These are phyloP conservation scores for Aphis craccivora DNA, from an alignment of 1,140 invertebrate genomes.

Conservation along the genomic window DNA sequence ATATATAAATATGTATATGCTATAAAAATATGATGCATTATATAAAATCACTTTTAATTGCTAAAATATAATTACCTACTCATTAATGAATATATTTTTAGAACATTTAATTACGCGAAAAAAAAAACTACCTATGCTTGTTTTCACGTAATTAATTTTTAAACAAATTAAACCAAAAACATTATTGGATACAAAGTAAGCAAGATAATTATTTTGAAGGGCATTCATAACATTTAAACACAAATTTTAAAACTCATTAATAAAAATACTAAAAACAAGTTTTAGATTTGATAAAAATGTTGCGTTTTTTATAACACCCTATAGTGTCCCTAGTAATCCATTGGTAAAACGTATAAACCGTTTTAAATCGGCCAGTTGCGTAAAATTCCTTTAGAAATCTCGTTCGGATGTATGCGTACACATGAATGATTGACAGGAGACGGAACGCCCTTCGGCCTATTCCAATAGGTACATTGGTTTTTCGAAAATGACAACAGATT, in stretches of 20 bases:
- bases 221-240: background rate
- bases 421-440: background rate
- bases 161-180: slow-evolving; percentile 11
- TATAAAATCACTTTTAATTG: slow-evolving; percentile 4
- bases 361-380: background rate
- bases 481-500: background rate
- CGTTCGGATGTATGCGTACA: background rate
- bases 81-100: background rate
- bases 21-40: background rate
- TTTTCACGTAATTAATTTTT: slow-evolving; percentile 8
- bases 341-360: background rate
- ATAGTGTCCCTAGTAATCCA: background rate
- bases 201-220: background rate
- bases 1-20: background rate
- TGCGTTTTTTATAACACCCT: background rate
- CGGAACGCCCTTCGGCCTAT: background rate
- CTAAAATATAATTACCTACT: background rate
- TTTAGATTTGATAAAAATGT: background rate
- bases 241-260: background rate
- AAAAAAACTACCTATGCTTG: background rate
- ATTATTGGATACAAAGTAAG: background rate
- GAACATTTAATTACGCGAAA: background rate
- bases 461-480: background rate
- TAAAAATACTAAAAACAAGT: background rate
- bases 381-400: background rate